Percentiles rank a stretch among this genome's conserved stretches.
Evolutionary conservation across 2,113 vertebrate species (phyloP).

Genomic region (Plestiodon gilberti): DNA sequence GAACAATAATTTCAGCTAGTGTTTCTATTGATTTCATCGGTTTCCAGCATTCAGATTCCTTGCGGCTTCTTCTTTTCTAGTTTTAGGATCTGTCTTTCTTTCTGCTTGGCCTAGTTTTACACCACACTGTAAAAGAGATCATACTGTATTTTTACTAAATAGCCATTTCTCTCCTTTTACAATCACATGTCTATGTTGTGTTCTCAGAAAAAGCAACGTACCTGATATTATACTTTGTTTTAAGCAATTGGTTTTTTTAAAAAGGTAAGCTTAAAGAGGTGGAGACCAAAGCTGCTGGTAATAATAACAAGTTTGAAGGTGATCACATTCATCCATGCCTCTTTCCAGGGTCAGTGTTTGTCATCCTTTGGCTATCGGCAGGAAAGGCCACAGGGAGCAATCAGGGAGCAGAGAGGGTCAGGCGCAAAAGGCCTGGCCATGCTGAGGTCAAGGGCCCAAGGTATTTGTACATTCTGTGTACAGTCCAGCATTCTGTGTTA

Average conservation of each 20-base stretch:
- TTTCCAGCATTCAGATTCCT: conserved; percentile 38
- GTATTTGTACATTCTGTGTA: too few species aligned
- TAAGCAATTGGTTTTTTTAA: conserved; percentile 48
- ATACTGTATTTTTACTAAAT: conserved; percentile 53
- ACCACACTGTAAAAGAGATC: conserved; percentile 24
- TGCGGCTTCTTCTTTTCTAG: background rate
- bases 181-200: conserved; percentile 30
- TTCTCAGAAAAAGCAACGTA: conserved; percentile 1
- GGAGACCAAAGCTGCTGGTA: conserved; percentile 24
- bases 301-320: background rate
- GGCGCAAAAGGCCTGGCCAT: too few species aligned
- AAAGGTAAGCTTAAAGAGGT: conserved; percentile 21
- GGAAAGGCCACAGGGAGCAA: too few species aligned
- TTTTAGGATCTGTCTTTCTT: conserved; percentile 46
- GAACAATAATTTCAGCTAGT: conserved; percentile 26
- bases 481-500: too few species aligned
- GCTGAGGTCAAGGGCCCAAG: too few species aligned
- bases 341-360: too few species aligned
- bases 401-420: too few species aligned
- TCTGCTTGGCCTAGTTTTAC: conserved; percentile 51
- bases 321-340: too few species aligned
- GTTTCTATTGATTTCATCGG: conserved; percentile 1
- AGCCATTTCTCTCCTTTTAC: conserved; percentile 44
- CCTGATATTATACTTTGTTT: conserved; percentile 40
- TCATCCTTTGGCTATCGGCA: too few species aligned